phyloP scores from a whole-genome alignment of 2,113 vertebrate genomes.

The Hypanus sabinus region DNA sequence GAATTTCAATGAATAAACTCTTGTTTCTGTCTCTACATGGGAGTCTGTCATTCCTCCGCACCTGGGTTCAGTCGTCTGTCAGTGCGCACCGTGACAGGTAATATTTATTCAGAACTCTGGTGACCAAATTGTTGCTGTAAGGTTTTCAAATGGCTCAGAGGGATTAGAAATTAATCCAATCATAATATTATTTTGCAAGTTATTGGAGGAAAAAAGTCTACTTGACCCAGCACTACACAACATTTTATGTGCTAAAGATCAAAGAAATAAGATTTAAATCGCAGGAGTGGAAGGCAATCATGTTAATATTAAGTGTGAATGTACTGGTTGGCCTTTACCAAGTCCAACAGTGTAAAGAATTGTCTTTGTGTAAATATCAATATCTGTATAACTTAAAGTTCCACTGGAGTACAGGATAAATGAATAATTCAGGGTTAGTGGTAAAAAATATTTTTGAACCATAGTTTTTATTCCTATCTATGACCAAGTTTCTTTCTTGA shows the following conservation, averaged over 20 bases:
- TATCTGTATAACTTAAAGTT: not conserved
- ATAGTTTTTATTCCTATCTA: not conserved
- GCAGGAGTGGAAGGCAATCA: not conserved
- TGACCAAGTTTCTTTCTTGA: not conserved
- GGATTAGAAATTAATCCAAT: not conserved
- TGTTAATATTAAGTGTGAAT: not conserved
- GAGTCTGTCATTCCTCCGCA: no score
- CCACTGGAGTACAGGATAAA: not conserved
- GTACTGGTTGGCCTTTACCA: not conserved
- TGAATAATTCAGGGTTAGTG: not conserved
- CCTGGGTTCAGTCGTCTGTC: no score
- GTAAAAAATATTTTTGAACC: not conserved
- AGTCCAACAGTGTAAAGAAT: not conserved
- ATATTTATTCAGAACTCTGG: not conserved
- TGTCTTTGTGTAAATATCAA: not conserved
- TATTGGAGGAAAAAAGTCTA: no score
- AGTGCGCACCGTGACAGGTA: no score
- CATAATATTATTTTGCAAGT: conserved; percentile 17
- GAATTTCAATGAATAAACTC: no score
- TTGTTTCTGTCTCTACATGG: no score
- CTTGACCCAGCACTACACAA: no score
- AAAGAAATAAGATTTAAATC: not conserved
- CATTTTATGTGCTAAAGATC: no score
- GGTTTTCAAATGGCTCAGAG: not conserved
- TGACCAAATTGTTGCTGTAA: not conserved